Conservation (phyloP, 2,888 invertebrate species). For the Morinoia aosen region DNA sequence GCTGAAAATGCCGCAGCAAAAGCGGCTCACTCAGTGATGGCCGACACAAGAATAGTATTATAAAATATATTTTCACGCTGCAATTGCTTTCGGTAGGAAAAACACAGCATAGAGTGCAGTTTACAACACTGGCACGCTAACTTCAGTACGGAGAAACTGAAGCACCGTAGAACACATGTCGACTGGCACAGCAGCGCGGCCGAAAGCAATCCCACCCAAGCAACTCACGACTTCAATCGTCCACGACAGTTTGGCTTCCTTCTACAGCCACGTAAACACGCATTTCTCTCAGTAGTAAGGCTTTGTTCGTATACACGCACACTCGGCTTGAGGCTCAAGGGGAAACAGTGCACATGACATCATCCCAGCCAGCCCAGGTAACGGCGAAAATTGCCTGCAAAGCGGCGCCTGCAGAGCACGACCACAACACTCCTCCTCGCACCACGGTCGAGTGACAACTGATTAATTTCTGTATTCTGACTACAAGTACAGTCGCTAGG, state of each 20-base stretch:
- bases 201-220: conserved; percentile 21
- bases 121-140: neutral
- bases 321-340: neutral
- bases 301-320: neutral
- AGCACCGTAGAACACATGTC: neutral
- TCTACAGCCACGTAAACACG: neutral
- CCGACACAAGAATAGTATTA: neutral
- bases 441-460: neutral
- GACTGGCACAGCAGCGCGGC: neutral
- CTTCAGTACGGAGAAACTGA: neutral
- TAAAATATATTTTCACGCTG: neutral
- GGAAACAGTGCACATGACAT: neutral
- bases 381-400: neutral
- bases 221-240: conserved; percentile 25
- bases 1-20: neutral
- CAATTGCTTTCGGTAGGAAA: neutral
- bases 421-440: neutral
- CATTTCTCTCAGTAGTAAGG: neutral
- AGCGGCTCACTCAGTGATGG: neutral
- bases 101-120: neutral
- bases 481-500: neutral
- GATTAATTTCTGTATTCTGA: neutral
- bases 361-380: conserved; percentile 10
- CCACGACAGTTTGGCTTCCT: conserved; percentile 14
- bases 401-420: neutral